phyloP scores from a whole-genome alignment of 2,797 vertebrate species.

The Hippopotamyrus pictus region DNA sequence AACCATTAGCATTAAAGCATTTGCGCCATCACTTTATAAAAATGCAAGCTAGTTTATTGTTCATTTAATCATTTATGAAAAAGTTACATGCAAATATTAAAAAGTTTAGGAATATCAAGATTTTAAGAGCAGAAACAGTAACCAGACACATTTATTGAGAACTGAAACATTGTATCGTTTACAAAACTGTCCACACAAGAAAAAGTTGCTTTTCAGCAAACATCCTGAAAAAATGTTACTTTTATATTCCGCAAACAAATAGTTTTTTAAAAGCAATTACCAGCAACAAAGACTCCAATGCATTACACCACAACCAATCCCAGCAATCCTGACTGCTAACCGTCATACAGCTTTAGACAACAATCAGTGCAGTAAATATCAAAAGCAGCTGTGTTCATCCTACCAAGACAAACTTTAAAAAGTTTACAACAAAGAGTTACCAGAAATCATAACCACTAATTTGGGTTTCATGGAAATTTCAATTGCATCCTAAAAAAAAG shows the following conservation, averaged over 20 bases:
- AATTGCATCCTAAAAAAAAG: neutral
- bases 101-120: neutral
- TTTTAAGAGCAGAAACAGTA: neutral
- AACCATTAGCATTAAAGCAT: neutral
- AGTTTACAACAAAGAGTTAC: slow-evolving; percentile 18
- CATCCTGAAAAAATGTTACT: neutral
- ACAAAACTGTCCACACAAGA: neutral
- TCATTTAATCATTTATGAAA: neutral
- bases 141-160: neutral
- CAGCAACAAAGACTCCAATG: neutral
- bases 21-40: neutral
- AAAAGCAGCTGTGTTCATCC: slow-evolving; percentile 12
- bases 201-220: neutral
- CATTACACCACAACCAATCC: neutral
- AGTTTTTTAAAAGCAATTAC: neutral
- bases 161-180: neutral
- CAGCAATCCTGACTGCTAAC: neutral
- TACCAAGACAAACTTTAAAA: slow-evolving; percentile 18
- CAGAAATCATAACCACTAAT: neutral
- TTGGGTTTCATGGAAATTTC: slow-evolving; percentile 8
- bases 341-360: slow-evolving; percentile 15
- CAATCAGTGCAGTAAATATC: neutral
- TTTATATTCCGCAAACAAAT: neutral
- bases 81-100: neutral
- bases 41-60: neutral